Percentiles rank a stretch among this genome's conserved stretches.
Evolutionary conservation across 2,113 vertebrate genomes (phyloP).

Genomic region (Dasypus novemcinctus): DNA sequence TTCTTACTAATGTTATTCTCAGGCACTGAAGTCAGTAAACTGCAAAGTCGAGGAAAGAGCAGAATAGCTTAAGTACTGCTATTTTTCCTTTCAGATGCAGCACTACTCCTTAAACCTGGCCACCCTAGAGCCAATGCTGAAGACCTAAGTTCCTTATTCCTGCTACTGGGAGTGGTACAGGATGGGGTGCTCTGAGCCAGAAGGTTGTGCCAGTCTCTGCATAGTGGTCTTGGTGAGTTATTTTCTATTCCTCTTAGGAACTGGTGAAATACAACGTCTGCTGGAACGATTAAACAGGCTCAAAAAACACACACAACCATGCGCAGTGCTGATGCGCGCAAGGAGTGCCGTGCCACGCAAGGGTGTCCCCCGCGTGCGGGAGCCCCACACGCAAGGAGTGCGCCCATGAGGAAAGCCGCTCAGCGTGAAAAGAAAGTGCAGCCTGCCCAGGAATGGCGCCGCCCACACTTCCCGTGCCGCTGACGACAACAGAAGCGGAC

Average conservation of each 20-base stretch:
- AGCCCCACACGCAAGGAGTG: no score
- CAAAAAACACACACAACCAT: no score
- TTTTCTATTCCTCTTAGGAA: neutral
- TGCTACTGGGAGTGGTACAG: neutral
- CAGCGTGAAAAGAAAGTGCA: no score
- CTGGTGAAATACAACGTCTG: neutral
- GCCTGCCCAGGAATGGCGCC: no score
- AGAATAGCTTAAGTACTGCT: neutral
- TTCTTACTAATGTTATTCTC: neutral
- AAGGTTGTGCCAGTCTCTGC: neutral
- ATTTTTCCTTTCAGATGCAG: neutral
- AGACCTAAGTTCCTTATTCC: accelerated
- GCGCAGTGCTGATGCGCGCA: no score
- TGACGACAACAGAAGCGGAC: no score
- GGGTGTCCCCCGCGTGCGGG: no score
- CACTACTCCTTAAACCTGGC: accelerated
- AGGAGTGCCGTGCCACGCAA: no score
- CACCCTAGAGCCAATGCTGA: no score
- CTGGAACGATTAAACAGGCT: neutral
- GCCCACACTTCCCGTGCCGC: no score
- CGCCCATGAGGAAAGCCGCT: no score
- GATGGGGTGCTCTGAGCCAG: neutral
- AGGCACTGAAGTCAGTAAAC: neutral
- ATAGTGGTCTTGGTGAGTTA: no score
- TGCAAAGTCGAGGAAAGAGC: neutral